Percentiles rank a stretch among this genome's conserved stretches.
Conservation (phyloP, 2,888 invertebrate species). For the Lymantria dispar region DNA sequence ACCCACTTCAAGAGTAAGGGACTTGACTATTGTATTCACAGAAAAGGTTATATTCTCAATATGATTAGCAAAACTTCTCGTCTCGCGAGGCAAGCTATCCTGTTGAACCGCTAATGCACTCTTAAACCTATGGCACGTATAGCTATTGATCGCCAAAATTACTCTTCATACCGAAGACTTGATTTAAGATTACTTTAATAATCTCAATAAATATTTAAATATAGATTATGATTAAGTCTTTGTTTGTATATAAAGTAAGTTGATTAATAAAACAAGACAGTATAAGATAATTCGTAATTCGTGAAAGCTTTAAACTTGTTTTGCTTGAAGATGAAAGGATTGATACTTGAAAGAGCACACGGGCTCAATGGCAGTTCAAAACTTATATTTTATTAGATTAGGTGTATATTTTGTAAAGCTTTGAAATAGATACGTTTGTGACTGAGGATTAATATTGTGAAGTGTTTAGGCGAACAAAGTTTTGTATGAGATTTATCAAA, state of each 20-base stretch:
- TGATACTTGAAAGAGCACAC: constrained; percentile 15
- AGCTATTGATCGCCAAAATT: no score
- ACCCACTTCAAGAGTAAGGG: no score
- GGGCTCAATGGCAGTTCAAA: constrained; percentile 14
- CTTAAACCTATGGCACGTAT: no score
- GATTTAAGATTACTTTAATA: no score
- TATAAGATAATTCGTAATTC: constrained; percentile 5
- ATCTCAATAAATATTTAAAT: no score
- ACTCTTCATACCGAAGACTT: no score
- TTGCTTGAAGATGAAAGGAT: constrained; percentile 14
- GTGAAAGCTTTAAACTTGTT: constrained; percentile 9
- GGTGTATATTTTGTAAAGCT: constrained; percentile 6
- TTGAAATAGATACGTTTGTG: constrained; percentile 7
- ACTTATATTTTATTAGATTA: constrained; percentile 7
- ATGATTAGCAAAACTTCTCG: no score
- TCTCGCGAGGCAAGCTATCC: no score
- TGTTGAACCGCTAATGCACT: no score
- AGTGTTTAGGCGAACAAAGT: background rate
- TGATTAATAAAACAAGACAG: constrained; percentile 7
- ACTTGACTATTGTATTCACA: no score
- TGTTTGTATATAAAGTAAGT: constrained; percentile 10
- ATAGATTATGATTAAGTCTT: background rate
- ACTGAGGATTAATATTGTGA: background rate
- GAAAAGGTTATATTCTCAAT: no score
- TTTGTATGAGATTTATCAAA: background rate